Conservation (phyloP, 2,888 invertebrate species). For the Dryobota labecula region DNA sequence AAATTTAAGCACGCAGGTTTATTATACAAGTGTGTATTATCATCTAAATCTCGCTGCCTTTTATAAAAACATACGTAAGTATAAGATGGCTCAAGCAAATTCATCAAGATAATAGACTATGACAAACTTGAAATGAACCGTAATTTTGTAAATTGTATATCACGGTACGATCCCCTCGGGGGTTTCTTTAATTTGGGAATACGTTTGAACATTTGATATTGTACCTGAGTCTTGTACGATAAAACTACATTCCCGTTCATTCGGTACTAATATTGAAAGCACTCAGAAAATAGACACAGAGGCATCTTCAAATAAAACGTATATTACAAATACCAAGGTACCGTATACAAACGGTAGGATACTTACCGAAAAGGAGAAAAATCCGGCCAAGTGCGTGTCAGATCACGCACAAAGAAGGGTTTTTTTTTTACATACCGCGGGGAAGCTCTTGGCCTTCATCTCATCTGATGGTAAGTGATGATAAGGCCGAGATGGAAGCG, state of each 20-base stretch:
- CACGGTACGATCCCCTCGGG: conserved; percentile 69
- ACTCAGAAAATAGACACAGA: conserved; percentile 17
- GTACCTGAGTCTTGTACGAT: conserved; percentile 63
- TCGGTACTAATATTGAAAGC: conserved; percentile 26
- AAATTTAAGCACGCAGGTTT: neutral
- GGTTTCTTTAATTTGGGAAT: conserved; percentile 72
- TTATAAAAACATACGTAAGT: conserved; percentile 30
- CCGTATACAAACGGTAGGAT: conserved; percentile 11
- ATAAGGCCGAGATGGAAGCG: too few species aligned
- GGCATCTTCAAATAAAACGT: conserved; percentile 29
- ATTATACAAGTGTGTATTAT: conserved; percentile 1
- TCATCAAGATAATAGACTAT: conserved; percentile 56
- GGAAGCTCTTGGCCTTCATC: too few species aligned
- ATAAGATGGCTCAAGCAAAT: conserved; percentile 31
- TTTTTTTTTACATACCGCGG: too few species aligned
- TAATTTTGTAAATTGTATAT: conserved; percentile 80
- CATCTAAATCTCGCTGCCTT: neutral
- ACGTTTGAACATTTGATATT: conserved; percentile 73
- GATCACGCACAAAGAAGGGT: too few species aligned
- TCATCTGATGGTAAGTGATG: too few species aligned
- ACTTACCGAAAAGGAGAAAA: conserved; percentile 31
- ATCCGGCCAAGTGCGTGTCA: too few species aligned
- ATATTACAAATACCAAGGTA: conserved; percentile 22
- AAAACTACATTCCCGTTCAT: conserved; percentile 6
- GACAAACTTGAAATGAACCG: conserved; percentile 76